These are phyloP conservation scores for Oryzias javanicus DNA, from an alignment of 2,113 vertebrate genomes.

Conservation along the genomic window DNA sequence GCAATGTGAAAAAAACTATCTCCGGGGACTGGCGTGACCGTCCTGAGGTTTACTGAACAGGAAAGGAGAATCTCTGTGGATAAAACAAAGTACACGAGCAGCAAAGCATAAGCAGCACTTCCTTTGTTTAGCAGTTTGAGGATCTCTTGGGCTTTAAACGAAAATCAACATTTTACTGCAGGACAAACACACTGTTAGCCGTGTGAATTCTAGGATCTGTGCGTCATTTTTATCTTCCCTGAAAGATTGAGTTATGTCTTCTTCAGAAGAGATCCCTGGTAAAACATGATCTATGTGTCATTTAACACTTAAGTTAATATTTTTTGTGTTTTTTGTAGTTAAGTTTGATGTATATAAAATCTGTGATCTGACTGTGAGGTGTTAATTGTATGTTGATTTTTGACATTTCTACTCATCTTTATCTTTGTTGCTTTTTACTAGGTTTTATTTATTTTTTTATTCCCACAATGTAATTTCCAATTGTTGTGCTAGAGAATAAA, in stretches of 20 bases:
- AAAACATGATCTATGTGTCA: constrained; percentile 9
- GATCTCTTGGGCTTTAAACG: background rate
- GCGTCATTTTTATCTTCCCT: background rate
- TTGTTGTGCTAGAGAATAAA: no score
- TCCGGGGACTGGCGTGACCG: background rate
- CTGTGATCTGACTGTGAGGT: no score
- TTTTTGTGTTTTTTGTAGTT: no score
- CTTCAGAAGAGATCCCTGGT: constrained; percentile 72
- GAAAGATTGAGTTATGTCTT: constrained; percentile 61
- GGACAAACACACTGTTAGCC: background rate
- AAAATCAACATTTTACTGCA: background rate
- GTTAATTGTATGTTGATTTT: no score
- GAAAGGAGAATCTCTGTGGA: constrained; percentile 30
- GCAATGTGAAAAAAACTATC: background rate
- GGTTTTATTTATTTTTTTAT: no score
- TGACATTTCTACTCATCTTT: no score
- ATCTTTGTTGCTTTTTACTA: no score
- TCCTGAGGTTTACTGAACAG: constrained; percentile 12
- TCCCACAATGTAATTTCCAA: no score
- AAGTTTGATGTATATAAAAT: no score
- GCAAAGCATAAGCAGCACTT: constrained; percentile 32
- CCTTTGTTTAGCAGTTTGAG: constrained; percentile 44
- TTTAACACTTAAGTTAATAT: no score
- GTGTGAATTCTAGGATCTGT: background rate
- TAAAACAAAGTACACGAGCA: constrained; percentile 52